These are phyloP conservation scores for Puntigrus tetrazona DNA, from an alignment of 2,113 vertebrate species.

Conservation along the genomic window DNA sequence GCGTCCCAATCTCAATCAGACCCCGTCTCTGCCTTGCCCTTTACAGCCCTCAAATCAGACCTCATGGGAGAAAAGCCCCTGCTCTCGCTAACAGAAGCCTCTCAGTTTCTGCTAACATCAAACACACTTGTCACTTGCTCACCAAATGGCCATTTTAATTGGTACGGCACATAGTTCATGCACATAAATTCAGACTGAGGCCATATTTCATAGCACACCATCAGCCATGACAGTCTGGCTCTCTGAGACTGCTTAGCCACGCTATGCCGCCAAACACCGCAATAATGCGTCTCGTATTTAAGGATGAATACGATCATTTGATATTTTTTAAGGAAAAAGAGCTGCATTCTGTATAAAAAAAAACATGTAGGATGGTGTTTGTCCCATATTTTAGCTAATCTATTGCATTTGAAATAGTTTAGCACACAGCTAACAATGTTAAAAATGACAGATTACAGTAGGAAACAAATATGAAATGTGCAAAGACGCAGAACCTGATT, in stretches of 20 bases:
- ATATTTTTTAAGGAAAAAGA: not conserved
- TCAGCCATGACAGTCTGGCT: constrained; percentile 20
- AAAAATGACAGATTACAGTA: not conserved
- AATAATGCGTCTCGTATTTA: constrained; percentile 47
- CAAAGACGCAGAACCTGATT: no score
- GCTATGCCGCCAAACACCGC: constrained; percentile 27
- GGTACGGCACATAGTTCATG: constrained; percentile 52
- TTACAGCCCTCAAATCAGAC: constrained; percentile 50
- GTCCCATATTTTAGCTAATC: not conserved
- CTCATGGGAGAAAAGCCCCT: constrained; percentile 51
- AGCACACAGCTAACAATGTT: not conserved
- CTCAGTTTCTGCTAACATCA: constrained; percentile 43
- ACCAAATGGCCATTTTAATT: constrained; percentile 58
- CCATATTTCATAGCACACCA: constrained; percentile 50
- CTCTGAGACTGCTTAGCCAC: constrained; percentile 34
- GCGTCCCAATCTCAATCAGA: constrained; percentile 23
- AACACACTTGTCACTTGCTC: constrained; percentile 55
- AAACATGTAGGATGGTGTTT: not conserved
- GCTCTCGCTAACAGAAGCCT: constrained; percentile 49
- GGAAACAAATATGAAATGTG: not conserved
- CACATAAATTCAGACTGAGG: constrained; percentile 51
- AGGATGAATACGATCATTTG: not conserved
- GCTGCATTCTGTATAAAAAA: not conserved
- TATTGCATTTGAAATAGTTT: not conserved
- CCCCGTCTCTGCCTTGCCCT: constrained; percentile 28